Evolutionary conservation across 2,113 vertebrate genomes (phyloP).

Genomic region (Bos indicus): DNA sequence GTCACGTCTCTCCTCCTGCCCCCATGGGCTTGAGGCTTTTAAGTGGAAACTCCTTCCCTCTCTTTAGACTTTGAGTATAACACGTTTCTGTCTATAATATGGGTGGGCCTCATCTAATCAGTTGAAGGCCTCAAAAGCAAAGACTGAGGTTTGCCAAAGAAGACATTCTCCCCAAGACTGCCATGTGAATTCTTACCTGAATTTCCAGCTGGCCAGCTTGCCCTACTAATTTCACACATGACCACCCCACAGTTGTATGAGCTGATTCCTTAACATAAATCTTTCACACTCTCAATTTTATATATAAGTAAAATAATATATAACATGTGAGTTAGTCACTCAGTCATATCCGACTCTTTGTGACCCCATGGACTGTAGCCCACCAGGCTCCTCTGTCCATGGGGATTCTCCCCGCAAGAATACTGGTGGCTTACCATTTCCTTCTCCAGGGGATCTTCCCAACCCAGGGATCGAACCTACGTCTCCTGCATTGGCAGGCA

Average conservation of each 20-base stretch:
- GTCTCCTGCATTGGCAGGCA: neutral
- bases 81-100: neutral
- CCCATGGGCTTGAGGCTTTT: fast-evolving
- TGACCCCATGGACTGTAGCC: neutral
- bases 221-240: neutral
- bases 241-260: neutral
- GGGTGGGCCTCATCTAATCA: neutral
- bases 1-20: neutral
- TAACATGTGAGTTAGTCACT: neutral
- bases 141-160: neutral
- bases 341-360: neutral
- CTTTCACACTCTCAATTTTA: neutral
- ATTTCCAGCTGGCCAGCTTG: neutral
- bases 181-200: neutral
- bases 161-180: neutral
- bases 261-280: neutral
- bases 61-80: neutral
- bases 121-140: neutral
- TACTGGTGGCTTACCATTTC: neutral
- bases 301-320: neutral
- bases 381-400: neutral
- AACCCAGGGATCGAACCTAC: neutral
- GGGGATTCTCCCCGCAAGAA: neutral
- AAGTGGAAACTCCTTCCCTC: neutral
- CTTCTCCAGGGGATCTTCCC: neutral